Evolutionary conservation across 1,140 invertebrate species (phyloP), one percentile per base, ranked within the genome.

Genomic region (Eriosoma lanigerum): DNA sequence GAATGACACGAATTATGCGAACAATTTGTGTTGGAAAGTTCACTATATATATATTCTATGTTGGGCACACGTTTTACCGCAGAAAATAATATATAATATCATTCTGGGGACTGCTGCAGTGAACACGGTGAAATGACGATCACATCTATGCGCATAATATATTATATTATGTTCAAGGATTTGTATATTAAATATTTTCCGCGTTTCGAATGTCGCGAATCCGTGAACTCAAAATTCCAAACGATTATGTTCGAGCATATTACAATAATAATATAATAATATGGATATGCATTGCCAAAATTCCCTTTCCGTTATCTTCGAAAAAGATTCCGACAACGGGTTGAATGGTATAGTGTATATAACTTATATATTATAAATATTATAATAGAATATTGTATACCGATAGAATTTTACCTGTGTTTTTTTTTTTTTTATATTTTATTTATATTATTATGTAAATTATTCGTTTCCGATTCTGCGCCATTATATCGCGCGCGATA

Each of bases 151-250:
- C 17, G 44, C 15, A 8, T 48, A 15, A 10, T 9, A 1, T n/a
- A 70, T 19, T 15, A 26, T 19, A 24, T 48, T 50, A 66, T 17
- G 24, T 26, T 68, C 21, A 13, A 13, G 66, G 10, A 9, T 70
- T 24, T 29, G 46, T 70, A 26, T 50, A 70, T 70, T 70, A 70
- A 70, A 70, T 70, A 70, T 70, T 50, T 70, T 50, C 46, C 44
- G 17, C 44, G 15, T 46, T 48, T 48, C 44, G 44, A 29, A 70
- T 17, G 24, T 17, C 46, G 15, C 24, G 0, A 60, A 2, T 60
- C 26, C 24, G 3, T 12, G 15, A 70, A 48, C 26, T 19, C 46
- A 3, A 19, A 48, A 70, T 70, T 26, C 66, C 46, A 4, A n/a
- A 50, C 9, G 6, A 19, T 24, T 19, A 29, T 46, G 21, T n/a